Percentiles rank a stretch among this genome's conserved stretches.
phyloP scores from a whole-genome alignment of 1,140 invertebrate species.

The Drosophila mauritiana region DNA sequence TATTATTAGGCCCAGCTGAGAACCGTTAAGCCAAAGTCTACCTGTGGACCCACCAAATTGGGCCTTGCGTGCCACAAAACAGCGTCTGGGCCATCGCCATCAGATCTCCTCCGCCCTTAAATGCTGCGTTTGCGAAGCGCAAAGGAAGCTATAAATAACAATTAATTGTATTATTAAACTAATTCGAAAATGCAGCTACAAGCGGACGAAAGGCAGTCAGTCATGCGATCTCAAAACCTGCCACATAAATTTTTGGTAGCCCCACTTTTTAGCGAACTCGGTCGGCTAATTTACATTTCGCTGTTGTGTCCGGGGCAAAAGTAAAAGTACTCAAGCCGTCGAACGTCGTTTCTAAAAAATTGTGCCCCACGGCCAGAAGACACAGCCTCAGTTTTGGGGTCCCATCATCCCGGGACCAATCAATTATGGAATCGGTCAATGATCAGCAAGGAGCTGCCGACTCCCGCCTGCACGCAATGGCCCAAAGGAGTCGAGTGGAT shows the following conservation, averaged over 20 bases:
- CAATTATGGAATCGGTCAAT: conserved; percentile 79
- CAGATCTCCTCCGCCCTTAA: conserved; percentile 25
- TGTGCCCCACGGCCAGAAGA: conserved; percentile 58
- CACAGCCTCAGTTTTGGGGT: background rate
- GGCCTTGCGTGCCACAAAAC: conserved; percentile 68
- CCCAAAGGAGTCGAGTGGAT: conserved; percentile 6
- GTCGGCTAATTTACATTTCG: conserved; percentile 75
- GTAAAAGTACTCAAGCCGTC: conserved; percentile 56
- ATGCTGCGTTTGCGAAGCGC: conserved; percentile 44
- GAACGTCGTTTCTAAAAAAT: conserved; percentile 68
- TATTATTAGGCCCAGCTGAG: conserved; percentile 51
- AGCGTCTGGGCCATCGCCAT: conserved; percentile 42
- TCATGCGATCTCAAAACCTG: conserved; percentile 64
- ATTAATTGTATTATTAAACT: conserved; percentile 83
- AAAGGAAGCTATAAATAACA: conserved; percentile 81
- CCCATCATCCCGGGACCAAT: conserved; percentile 46
- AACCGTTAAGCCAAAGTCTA: conserved; percentile 52
- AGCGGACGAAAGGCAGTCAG: conserved; percentile 74
- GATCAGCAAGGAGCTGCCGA: conserved; percentile 67
- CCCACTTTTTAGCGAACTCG: conserved; percentile 6
- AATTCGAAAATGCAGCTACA: conserved; percentile 51
- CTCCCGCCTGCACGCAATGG: conserved; percentile 63
- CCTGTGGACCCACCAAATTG: conserved; percentile 9
- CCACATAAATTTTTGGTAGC: conserved; percentile 66
- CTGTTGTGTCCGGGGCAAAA: conserved; percentile 44